phyloP scores from a whole-genome alignment of 2,888 invertebrate species.

The Tribolium freemani region DNA sequence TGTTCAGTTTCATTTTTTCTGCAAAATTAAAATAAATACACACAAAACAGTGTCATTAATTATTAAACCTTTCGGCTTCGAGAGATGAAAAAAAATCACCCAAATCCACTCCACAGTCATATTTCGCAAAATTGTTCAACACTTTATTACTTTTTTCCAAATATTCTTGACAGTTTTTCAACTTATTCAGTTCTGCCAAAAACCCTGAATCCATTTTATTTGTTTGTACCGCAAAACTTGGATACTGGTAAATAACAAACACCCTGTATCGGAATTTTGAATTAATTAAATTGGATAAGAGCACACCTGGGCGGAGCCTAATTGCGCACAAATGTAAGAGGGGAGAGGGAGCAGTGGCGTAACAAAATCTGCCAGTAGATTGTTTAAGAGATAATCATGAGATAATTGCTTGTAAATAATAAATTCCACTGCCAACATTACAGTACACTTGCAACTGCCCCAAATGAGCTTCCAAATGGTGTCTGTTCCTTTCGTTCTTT shows the following conservation, averaged over 20 bases:
- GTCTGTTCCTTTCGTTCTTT: too few relatives aligned
- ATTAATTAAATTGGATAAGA: too few relatives aligned
- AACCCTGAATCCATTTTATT: slow-evolving; percentile 19
- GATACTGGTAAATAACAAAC: slow-evolving; percentile 13
- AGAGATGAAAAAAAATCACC: slow-evolving; percentile 44
- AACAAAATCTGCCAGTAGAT: too few relatives aligned
- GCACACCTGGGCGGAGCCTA: too few relatives aligned
- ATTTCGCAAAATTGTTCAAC: slow-evolving; percentile 52
- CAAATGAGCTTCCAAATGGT: too few relatives aligned
- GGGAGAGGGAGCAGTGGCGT: too few relatives aligned
- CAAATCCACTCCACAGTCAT: slow-evolving; percentile 42
- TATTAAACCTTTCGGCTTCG: slow-evolving; percentile 45
- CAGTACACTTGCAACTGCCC: too few relatives aligned
- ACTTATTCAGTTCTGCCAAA: slow-evolving; percentile 55
- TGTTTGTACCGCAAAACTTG: slow-evolving; percentile 13
- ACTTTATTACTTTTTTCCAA: slow-evolving; percentile 56
- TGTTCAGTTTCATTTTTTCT: slow-evolving; percentile 40
- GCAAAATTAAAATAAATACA: too few relatives aligned
- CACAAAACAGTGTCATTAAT: background rate
- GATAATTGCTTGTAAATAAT: too few relatives aligned
- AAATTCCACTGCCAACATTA: too few relatives aligned
- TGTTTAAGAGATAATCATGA: too few relatives aligned
- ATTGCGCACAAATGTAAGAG: too few relatives aligned
- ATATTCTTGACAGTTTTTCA: slow-evolving; percentile 55
- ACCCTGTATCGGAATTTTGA: slow-evolving; percentile 48